Evolutionary conservation across 2,113 vertebrate genomes (phyloP).

Genomic region (Rutilus rutilus): DNA sequence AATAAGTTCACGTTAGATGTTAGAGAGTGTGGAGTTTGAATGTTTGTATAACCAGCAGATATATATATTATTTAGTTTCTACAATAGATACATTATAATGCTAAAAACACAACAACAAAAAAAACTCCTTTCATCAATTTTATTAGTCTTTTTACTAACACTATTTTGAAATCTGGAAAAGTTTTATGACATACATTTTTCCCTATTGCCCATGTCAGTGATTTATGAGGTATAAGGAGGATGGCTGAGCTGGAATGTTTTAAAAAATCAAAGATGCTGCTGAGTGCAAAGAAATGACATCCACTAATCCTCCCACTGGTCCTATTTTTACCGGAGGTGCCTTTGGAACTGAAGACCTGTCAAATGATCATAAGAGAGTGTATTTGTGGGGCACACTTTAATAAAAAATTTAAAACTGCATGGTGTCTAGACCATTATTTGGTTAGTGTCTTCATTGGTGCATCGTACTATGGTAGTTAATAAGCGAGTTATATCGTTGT

Average conservation of each 20-base stretch:
- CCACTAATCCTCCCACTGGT: neutral
- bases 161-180: neutral
- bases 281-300: neutral
- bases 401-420: neutral
- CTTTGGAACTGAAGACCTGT: constrained; percentile 10
- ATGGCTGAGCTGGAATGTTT: neutral
- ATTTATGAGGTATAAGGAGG: neutral
- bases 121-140: neutral
- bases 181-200: neutral
- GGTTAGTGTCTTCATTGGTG: neutral
- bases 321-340: neutral
- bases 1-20: neutral
- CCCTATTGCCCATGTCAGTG: neutral
- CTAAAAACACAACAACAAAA: neutral
- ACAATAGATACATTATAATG: neutral
- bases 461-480: neutral
- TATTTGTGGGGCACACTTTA: neutral
- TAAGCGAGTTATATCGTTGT: neutral
- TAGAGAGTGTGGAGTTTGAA: neutral
- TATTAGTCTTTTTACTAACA: neutral
- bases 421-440: neutral
- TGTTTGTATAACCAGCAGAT: neutral
- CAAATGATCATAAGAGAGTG: neutral
- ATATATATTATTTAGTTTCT: neutral
- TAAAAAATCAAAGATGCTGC: constrained; percentile 4